Conservation (phyloP, 2,888 invertebrate species). For the Nomada hirtipes region DNA sequence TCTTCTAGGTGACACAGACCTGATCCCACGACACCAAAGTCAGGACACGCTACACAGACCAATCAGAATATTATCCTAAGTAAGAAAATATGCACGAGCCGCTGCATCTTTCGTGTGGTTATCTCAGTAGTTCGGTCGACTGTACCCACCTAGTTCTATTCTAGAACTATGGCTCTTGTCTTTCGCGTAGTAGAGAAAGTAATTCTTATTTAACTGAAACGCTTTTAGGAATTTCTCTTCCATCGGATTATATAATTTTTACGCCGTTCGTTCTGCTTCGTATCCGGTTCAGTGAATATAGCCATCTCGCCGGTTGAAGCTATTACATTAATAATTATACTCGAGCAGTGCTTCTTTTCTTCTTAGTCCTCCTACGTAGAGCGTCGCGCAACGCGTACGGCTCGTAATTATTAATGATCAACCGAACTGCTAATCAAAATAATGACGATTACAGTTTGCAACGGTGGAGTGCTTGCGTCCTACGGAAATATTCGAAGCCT, state of each 20-base stretch:
- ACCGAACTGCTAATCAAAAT: slow-evolving; percentile 3
- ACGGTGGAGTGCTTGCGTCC: neutral
- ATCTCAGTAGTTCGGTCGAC: neutral
- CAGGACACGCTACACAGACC: too few species aligned
- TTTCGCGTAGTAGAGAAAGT: slow-evolving; percentile 32
- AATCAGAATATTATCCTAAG: too few species aligned
- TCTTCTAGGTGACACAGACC: too few species aligned
- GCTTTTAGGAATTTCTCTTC: slow-evolving; percentile 42
- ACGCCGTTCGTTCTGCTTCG: slow-evolving; percentile 24
- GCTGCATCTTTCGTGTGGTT: too few species aligned
- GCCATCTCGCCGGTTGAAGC: neutral
- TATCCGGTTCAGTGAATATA: slow-evolving; percentile 18
- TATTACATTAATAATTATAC: slow-evolving; percentile 6
- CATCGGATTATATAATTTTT: slow-evolving; percentile 54
- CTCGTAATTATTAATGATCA: slow-evolving; percentile 33
- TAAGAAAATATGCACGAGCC: too few species aligned
- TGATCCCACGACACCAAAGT: too few species aligned
- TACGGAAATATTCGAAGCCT: neutral
- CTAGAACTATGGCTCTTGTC: neutral
- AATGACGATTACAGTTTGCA: slow-evolving; percentile 16
- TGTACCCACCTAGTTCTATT: neutral
- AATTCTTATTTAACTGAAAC: slow-evolving; percentile 32
- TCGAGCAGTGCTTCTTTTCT: too few species aligned
- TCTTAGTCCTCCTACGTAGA: neutral
- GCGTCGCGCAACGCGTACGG: neutral